phyloP scores from a whole-genome alignment of 2,113 vertebrate species.

The Ceyx melanurus region DNA sequence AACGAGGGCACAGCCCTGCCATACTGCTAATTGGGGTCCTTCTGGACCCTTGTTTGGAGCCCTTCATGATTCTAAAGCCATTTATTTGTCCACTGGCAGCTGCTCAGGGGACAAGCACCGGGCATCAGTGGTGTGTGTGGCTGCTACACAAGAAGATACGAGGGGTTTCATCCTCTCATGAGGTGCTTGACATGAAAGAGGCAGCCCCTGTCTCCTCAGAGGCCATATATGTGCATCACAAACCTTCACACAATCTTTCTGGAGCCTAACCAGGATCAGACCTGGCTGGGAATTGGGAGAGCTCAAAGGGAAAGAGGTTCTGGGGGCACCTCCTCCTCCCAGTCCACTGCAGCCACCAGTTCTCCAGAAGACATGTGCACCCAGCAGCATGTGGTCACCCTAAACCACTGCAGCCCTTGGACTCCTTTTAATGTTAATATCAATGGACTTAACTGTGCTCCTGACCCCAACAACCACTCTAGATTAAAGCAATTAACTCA shows the following conservation, averaged over 20 bases:
- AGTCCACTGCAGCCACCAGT: neutral
- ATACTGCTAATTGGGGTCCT: fast-evolving
- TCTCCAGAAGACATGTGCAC: neutral
- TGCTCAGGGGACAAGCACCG: neutral
- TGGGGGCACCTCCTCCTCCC: neutral
- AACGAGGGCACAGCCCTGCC: neutral
- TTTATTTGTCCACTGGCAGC: neutral
- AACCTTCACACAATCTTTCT: neutral
- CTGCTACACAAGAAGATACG: fast-evolving
- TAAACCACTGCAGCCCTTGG: neutral
- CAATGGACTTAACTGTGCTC: neutral
- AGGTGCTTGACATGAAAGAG: neutral
- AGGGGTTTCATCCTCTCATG: neutral
- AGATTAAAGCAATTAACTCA: neutral
- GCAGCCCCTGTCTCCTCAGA: neutral
- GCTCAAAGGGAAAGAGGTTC: neutral
- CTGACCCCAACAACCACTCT: neutral
- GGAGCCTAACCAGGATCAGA: neutral
- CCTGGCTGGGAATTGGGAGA: neutral
- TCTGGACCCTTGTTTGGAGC: neutral
- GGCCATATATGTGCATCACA: fast-evolving
- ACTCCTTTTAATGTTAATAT: neutral
- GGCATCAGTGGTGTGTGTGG: fast-evolving
- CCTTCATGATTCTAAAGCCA: neutral
- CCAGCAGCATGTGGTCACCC: fast-evolving